These are phyloP conservation scores for Naja naja DNA, from an alignment of 2,113 vertebrate species.

Conservation along the genomic window DNA sequence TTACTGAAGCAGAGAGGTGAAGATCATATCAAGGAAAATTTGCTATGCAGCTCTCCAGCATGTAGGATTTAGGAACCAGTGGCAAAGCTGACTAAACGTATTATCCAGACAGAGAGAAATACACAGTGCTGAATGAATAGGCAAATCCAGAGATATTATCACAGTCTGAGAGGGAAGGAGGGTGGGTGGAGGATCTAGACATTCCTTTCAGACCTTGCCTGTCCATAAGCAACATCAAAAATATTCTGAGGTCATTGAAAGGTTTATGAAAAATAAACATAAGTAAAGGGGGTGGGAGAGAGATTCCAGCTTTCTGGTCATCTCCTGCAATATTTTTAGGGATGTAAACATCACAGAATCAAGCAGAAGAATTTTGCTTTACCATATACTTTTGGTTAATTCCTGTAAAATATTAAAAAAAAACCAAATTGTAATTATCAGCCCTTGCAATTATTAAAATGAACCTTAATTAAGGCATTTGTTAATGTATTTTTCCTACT, in stretches of 20 bases:
- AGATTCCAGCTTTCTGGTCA: not conserved
- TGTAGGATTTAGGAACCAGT: not conserved
- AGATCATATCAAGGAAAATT: not conserved
- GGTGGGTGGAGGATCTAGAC: not conserved
- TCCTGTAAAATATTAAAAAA: not conserved
- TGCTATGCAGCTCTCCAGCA: not conserved
- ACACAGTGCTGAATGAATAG: not conserved
- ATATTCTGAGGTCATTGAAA: not conserved
- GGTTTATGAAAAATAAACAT: not conserved
- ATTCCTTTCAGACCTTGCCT: not conserved
- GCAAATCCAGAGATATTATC: not conserved
- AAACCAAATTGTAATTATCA: not conserved
- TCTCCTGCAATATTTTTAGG: not conserved
- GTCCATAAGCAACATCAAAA: not conserved
- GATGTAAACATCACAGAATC: not conserved
- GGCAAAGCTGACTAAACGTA: not conserved
- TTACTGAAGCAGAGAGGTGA: conserved; percentile 3
- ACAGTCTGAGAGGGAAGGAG: not conserved
- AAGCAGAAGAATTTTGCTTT: not conserved
- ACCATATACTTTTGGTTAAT: not conserved
- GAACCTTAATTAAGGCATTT: not conserved
- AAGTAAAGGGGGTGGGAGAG: not conserved
- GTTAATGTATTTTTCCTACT: not conserved
- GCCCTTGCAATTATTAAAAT: not conserved
- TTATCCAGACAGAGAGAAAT: not conserved